phyloP scores from a whole-genome alignment of 2,888 invertebrate genomes.

The Cistogaster globosa region DNA sequence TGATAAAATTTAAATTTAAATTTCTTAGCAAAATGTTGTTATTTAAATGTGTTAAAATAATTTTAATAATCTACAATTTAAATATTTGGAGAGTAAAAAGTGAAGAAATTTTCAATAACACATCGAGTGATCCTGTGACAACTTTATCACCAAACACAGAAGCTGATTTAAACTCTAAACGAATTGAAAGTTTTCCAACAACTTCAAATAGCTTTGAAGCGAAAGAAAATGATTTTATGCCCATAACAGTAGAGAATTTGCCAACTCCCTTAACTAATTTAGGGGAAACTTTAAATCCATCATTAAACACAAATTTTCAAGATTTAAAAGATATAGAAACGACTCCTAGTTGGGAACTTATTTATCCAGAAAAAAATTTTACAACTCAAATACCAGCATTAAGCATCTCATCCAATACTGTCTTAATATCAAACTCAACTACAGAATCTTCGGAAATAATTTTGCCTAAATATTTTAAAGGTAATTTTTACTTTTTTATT shows the following conservation, averaged over 20 bases:
- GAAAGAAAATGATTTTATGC: constrained; percentile 12
- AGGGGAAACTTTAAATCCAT: background rate
- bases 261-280: background rate
- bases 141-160: background rate
- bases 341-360: constrained; percentile 59
- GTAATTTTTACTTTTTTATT: constrained; percentile 12
- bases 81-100: background rate
- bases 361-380: constrained; percentile 60
- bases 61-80: constrained; percentile 20
- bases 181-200: background rate
- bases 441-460: background rate
- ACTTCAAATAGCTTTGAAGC: background rate
- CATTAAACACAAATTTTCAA: background rate
- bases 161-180: background rate
- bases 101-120: constrained; percentile 28
- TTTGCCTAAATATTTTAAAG: constrained; percentile 64
- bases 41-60: background rate
- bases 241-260: background rate
- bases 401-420: background rate
- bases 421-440: background rate
- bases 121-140: background rate
- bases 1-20: background rate
- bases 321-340: constrained; percentile 24
- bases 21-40: constrained; percentile 42
- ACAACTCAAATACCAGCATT: background rate